Evolutionary conservation across 2,888 invertebrate species (phyloP).

Genomic region (Poecilus cupreus): DNA sequence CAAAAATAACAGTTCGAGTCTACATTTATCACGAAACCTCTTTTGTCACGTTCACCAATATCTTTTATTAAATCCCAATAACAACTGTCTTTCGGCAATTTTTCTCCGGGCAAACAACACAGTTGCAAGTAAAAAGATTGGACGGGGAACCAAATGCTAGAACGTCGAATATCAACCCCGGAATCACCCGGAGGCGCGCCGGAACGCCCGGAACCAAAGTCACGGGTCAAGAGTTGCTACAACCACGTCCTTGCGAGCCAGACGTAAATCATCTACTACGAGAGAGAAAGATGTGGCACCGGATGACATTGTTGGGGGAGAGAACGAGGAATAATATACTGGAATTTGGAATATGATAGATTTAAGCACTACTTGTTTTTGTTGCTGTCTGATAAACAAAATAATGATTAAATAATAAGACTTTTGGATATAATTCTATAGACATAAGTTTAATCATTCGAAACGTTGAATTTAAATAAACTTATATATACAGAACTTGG

Average conservation of each 20-base stretch:
- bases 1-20: background rate
- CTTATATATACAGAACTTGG: no score
- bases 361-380: no score
- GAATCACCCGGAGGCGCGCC: background rate
- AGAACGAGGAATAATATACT: no score
- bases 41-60: constrained; percentile 30
- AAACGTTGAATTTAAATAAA: no score
- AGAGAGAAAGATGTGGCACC: background rate
- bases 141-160: background rate
- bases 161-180: background rate
- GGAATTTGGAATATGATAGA: no score
- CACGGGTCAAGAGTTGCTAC: constrained; percentile 36
- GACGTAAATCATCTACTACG: constrained; percentile 25
- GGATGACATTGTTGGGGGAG: background rate
- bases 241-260: constrained; percentile 9
- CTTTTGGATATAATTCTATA: no score
- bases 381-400: no score
- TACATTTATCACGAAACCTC: background rate
- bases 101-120: background rate
- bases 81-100: constrained; percentile 35
- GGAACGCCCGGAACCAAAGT: constrained; percentile 16
- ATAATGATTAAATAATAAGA: no score
- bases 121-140: constrained; percentile 1
- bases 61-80: constrained; percentile 42
- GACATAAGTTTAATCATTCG: no score